Evolutionary conservation across 2,888 invertebrate genomes (phyloP), one percentile per base, ranked within the genome.

Genomic region (Cataglyphis altisquamis): DNA sequence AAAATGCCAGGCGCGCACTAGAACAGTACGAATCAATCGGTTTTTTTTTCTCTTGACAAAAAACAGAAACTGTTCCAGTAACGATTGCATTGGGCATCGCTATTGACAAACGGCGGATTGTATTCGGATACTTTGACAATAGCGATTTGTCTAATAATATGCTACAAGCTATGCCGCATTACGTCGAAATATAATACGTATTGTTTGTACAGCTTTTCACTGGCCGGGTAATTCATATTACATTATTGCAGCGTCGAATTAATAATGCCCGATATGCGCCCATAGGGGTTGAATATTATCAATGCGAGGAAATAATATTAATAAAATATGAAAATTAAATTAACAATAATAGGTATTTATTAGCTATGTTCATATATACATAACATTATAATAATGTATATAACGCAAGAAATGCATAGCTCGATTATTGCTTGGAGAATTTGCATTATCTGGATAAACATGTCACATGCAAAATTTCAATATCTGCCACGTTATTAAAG

Each of bases 1-100:
- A 89, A 89, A 89, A 89, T 86, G 83, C 85, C 83, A 87, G 84
- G 73, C 81, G 73, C 77, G 52, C 12, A 45, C n/a, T 52, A n/a
- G 52, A 52, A 52, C n/a, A 6, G 18, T 21, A 39, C 9, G 60
- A 45, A 72, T 78, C 45, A 72, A 60, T 80, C 32, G 41, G 25
- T 60, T n/a, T 52, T 52, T 29, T 52, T 52, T 39, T 72, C 29
- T 25, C 21, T 41, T 18, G 29, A 57, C 15, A 21, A 57, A 57
- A 48, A 75, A 39, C 29, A 18, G 36, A 21, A 39, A 39, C n/a
- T 12, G 4, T 39, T 74, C 29, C 32, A 36, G 29, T 45, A 36
- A 57, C 32, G 15, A 55, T n/a, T 15, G 25, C 39, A 45, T 25
- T 18, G 67, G 41, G 41, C 45, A 15, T 29, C 18, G n/a, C 52